Evolutionary conservation across 2,113 vertebrate species (phyloP), one percentile per base, ranked within the genome.

Genomic region (Sisor rabdophorus): DNA sequence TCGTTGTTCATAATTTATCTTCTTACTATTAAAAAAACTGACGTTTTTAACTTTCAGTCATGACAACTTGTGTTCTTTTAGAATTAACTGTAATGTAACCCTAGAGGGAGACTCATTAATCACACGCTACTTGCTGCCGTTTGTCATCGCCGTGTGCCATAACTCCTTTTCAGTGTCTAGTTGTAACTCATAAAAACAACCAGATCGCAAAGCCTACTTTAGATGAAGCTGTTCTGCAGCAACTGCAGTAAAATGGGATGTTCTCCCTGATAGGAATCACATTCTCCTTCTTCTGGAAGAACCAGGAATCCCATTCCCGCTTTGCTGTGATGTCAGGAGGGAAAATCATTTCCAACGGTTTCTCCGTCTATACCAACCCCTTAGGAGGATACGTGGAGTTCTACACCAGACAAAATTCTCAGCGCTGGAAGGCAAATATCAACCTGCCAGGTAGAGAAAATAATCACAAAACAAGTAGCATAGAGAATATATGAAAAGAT

Each of bases 261-360:
- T 48, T 26, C 50, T 56, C 53, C 26, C 11, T 65, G 63, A 6
- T 78, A 99, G 97, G 97, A 22, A 94, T 98, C 59, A 95, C 96
- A 0, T 97, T 99, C 80, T 98, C 97, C 3, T 99, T 99, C 80
- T 99, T 99, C 91, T 99, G 97, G 97, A 98, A 98, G 89, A 95
- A 92, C 47, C 89, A 93, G 1, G 90, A 92, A 50, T 74, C 81
- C 2, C 86, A 87, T n/a, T 90, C 91, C 0, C 87, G 89, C 36
- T 79, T 90, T 87, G 79, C 92, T 52, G 44, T 90, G 0, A 88
- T 93, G 0, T 95, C 93, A 1, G 94, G 95, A 20, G 95, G 95
- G 0, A 94, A 93, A 85, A 93, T 97, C 0, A 88, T 96, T 73
- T 97, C 96, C n/a, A 94, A 91, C 0, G 93, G 95, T 10, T 98